These are phyloP conservation scores for Opisthocomus hoazin DNA, from an alignment of 2,113 vertebrate species.

Conservation along the genomic window DNA sequence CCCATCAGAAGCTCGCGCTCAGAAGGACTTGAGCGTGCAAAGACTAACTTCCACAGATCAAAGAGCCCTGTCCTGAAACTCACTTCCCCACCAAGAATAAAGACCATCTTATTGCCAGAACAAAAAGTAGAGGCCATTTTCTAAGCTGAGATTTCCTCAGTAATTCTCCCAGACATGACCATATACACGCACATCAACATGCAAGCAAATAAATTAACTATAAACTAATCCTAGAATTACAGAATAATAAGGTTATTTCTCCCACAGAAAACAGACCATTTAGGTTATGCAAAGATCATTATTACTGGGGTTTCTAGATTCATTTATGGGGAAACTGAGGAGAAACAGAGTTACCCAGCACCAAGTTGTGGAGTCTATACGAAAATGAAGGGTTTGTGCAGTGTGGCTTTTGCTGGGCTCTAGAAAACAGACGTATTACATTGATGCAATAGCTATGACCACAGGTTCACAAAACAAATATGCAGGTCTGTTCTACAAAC, in stretches of 20 bases:
- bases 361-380: background rate
- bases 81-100: background rate
- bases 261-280: background rate
- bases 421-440: rapidly evolving
- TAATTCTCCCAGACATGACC: background rate
- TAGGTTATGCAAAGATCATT: background rate
- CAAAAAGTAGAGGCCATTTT: background rate
- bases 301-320: background rate
- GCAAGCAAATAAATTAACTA: background rate
- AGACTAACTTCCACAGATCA: background rate
- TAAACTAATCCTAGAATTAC: background rate
- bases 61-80: background rate
- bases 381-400: background rate
- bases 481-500: background rate
- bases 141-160: background rate
- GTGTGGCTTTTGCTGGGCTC: background rate
- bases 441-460: background rate
- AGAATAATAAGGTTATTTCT: background rate
- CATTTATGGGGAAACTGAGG: background rate
- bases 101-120: background rate
- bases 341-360: background rate
- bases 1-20: background rate
- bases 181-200: background rate
- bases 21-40: background rate
- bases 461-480: background rate